Conservation (phyloP, 2,797 vertebrate genomes). For the Chaetodon trifasciatus region DNA sequence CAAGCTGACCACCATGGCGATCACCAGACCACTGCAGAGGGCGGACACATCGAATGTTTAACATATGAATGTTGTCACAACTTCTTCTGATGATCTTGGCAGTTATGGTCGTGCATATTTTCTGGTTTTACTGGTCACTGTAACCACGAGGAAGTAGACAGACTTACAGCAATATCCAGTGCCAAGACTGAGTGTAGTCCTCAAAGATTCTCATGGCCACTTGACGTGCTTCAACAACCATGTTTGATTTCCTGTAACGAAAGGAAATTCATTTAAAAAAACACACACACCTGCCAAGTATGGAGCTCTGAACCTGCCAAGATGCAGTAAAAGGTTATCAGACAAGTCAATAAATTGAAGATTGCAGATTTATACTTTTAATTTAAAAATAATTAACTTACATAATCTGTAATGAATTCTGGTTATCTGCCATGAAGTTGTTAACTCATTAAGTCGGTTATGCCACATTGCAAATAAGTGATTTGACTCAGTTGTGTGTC, state of each 20-base stretch:
- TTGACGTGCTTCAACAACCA: constrained; percentile 90
- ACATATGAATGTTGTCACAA: not conserved
- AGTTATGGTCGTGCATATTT: not conserved
- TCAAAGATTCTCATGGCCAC: constrained; percentile 97
- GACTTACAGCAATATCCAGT: constrained; percentile 96
- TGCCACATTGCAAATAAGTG: not conserved
- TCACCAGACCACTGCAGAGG: constrained; percentile 88
- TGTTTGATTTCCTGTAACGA: constrained; percentile 89
- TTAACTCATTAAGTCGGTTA: not conserved
- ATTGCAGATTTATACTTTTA: too few species aligned
- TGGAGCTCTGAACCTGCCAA: not conserved
- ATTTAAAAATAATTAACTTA: not conserved
- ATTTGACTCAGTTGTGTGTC: too few species aligned
- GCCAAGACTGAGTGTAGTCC: constrained; percentile 96
- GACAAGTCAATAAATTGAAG: too few species aligned
- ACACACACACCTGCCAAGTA: not conserved
- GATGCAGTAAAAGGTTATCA: too few species aligned
- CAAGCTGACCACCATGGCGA: constrained; percentile 93
- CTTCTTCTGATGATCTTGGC: not conserved
- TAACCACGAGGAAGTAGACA: not conserved
- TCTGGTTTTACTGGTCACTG: not conserved
- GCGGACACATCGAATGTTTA: not conserved
- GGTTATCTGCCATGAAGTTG: not conserved
- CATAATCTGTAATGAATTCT: not conserved
- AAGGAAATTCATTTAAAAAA: constrained; percentile 2